Evolutionary conservation across 2,113 vertebrate species (phyloP).

Genomic region (Salvelinus sp.): DNA sequence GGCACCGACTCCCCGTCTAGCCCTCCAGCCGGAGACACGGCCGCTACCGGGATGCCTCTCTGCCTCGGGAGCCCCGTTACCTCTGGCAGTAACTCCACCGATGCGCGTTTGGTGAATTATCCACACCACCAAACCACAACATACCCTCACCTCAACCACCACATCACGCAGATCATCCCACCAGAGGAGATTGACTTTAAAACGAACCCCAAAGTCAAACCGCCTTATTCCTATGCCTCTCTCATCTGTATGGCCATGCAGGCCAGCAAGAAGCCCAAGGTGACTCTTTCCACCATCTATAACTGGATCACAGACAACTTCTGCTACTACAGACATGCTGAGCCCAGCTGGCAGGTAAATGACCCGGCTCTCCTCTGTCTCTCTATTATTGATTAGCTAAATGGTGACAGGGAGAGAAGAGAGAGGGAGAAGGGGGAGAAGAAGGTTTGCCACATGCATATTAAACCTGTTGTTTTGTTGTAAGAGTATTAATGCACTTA

Average conservation of each 20-base stretch:
- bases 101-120: conserved; percentile 43
- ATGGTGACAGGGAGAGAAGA: conserved; percentile 40
- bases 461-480: neutral
- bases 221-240: conserved; percentile 83
- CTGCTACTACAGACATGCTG: conserved; percentile 84
- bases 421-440: too few relatives aligned
- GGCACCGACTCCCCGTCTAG: conserved; percentile 78
- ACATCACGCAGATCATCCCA: conserved; percentile 58
- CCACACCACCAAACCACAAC: conserved; percentile 40
- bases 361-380: conserved; percentile 25
- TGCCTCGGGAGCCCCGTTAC: conserved; percentile 72
- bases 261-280: conserved; percentile 81
- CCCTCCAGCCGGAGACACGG: conserved; percentile 80
- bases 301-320: conserved; percentile 86
- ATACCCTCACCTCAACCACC: conserved; percentile 40
- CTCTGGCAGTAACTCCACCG: conserved; percentile 63
- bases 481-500: neutral
- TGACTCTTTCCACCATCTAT: conserved; percentile 84
- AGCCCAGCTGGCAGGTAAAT: conserved; percentile 87
- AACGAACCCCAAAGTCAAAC: conserved; percentile 78
- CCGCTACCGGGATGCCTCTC: conserved; percentile 73
- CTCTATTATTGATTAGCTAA: conserved; percentile 64
- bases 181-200: conserved; percentile 78
- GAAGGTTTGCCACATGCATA: conserved; percentile 7
- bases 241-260: conserved; percentile 88